Conservation (phyloP, 2,113 vertebrate genomes). For the Castor canadensis region DNA sequence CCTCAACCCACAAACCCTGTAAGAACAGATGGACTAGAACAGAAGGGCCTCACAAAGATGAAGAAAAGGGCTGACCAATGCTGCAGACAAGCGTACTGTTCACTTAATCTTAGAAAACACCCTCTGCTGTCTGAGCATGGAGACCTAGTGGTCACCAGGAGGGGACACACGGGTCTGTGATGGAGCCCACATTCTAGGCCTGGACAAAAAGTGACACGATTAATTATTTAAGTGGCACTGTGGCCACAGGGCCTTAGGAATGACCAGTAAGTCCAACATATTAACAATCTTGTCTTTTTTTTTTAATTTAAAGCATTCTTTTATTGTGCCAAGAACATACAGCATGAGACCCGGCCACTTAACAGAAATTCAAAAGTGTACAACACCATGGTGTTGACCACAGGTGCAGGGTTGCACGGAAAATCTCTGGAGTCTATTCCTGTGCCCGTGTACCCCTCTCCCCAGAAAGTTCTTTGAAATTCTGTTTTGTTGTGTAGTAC, state of each 20-base stretch:
- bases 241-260: no score
- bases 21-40: not conserved
- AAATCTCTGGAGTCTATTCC: not conserved
- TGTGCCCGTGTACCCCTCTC: no score
- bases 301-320: not conserved
- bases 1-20: no score
- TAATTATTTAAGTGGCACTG: no score
- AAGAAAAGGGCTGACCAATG: accelerated
- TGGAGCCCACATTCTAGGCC: not conserved
- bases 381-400: not conserved
- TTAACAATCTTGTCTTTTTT: accelerated
- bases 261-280: accelerated
- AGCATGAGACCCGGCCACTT: not conserved
- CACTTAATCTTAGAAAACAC: not conserved
- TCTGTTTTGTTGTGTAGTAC: not conserved
- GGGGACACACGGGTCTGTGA: accelerated
- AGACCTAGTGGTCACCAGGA: not conserved
- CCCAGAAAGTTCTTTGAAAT: not conserved
- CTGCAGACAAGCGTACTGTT: accelerated
- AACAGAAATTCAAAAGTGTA: not conserved
- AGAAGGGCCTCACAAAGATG: accelerated
- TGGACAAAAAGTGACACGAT: not conserved
- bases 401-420: no score
- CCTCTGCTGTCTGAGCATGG: accelerated
- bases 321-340: not conserved